These are phyloP conservation scores for Strigamia maritima DNA, from an alignment of 2,888 invertebrate genomes.

Conservation along the genomic window DNA sequence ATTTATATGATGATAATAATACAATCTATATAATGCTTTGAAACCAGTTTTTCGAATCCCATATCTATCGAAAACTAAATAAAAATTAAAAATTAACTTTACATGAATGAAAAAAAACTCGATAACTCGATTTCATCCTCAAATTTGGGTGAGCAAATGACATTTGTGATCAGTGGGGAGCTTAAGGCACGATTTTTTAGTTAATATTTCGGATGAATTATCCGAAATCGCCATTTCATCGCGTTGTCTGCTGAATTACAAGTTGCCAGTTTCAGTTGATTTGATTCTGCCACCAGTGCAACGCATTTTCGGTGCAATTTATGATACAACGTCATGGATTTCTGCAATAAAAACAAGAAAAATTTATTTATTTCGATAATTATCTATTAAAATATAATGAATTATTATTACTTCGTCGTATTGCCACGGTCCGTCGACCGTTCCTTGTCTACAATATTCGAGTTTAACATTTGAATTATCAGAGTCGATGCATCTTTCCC, in stretches of 20 bases:
- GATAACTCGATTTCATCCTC: background rate
- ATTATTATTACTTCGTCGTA: constrained; percentile 66
- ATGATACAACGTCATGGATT: constrained; percentile 69
- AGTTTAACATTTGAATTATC: constrained; percentile 80
- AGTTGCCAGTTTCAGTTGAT: constrained; percentile 71
- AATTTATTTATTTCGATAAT: background rate
- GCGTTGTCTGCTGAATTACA: constrained; percentile 82
- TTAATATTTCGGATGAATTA: constrained; percentile 66
- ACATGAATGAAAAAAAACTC: background rate
- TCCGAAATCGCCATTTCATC: constrained; percentile 83
- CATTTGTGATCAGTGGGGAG: background rate
- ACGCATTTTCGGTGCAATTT: constrained; percentile 75
- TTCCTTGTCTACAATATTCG: constrained; percentile 72
- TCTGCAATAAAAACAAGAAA: constrained; percentile 49
- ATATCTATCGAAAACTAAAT: background rate
- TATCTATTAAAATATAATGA: too few species aligned
- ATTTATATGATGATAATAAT: background rate
- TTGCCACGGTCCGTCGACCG: constrained; percentile 92
- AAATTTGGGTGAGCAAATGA: constrained; percentile 19
- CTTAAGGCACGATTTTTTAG: constrained; percentile 37
- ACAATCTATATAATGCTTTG: background rate
- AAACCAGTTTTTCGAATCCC: background rate
- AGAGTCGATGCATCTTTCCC: constrained; percentile 92
- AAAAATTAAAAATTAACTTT: background rate
- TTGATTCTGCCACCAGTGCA: constrained; percentile 76